Percentiles rank a stretch among this genome's conserved stretches.
Conservation (phyloP, 1,140 invertebrate species). For the Vollenhovia emeryi region DNA sequence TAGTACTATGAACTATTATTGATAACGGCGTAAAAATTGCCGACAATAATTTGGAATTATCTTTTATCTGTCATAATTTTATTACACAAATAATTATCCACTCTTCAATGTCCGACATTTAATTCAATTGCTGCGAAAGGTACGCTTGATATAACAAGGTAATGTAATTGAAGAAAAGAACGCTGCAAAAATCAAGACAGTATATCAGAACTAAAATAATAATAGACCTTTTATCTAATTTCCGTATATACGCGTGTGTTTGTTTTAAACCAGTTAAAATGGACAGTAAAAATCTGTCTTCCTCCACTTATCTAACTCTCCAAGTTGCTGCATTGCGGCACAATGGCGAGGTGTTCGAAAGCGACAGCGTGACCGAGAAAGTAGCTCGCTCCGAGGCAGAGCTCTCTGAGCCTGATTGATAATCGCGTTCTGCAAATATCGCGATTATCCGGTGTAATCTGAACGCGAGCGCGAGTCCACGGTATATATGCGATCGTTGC, state of each 20-base stretch:
- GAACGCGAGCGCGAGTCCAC: slow-evolving; percentile 27
- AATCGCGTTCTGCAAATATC: slow-evolving; percentile 67
- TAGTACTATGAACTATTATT: slow-evolving; percentile 14
- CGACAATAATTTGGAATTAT: neutral
- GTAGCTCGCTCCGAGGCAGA: slow-evolving; percentile 16
- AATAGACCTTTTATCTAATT: neutral
- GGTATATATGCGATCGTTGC: slow-evolving; percentile 37
- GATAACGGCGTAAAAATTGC: slow-evolving; percentile 10
- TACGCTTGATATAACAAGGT: neutral
- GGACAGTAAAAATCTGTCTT: neutral
- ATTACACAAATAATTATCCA: neutral
- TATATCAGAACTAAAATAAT: neutral
- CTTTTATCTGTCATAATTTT: slow-evolving; percentile 1
- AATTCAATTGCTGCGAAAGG: neutral
- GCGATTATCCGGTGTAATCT: slow-evolving; percentile 65
- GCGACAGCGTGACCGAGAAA: slow-evolving; percentile 54
- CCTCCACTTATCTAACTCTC: neutral
- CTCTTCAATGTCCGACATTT: neutral
- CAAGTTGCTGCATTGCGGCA: neutral
- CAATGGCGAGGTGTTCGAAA: slow-evolving; percentile 36
- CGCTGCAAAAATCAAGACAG: neutral
- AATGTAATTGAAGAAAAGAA: neutral
- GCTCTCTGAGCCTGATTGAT: slow-evolving; percentile 59
- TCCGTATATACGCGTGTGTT: neutral
- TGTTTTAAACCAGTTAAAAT: neutral